These are phyloP conservation scores for Danio albolineatus DNA, from an alignment of 2,797 vertebrate species.

Conservation along the genomic window DNA sequence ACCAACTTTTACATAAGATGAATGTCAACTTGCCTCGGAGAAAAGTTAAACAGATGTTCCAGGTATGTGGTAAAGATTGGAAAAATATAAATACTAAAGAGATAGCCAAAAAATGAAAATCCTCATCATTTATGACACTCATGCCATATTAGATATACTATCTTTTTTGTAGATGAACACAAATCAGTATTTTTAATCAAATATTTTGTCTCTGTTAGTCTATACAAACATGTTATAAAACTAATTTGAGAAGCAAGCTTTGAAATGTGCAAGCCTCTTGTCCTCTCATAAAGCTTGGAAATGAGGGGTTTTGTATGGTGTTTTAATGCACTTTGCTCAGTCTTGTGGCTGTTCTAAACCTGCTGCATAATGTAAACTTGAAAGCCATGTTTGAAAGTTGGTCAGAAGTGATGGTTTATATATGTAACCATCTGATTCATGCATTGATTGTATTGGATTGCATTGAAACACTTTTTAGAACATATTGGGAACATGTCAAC, in stretches of 20 bases:
- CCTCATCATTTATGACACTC: neutral
- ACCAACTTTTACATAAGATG: conserved; percentile 95
- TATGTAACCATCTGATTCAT: neutral
- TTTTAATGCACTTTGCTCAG: no score
- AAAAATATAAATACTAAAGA: neutral
- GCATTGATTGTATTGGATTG: no score
- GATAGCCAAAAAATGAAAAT: neutral
- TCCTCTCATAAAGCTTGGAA: neutral
- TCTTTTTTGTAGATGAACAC: neutral
- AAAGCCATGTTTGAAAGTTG: neutral
- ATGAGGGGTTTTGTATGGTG: no score
- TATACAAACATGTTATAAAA: neutral
- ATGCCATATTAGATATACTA: no score
- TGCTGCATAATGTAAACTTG: no score
- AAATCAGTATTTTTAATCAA: neutral
- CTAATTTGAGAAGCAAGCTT: neutral
- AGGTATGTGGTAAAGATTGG: conserved; percentile 76
- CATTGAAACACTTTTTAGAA: no score
- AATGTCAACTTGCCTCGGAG: conserved; percentile 96
- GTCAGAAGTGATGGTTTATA: neutral
- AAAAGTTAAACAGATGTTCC: conserved; percentile 99
- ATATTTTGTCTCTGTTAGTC: neutral
- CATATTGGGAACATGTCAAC: neutral
- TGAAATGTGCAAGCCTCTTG: neutral
- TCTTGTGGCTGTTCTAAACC: no score